Percentiles rank a stretch among this genome's conserved stretches.
Conservation (phyloP, 2,113 vertebrate genomes). For the Naja naja region DNA sequence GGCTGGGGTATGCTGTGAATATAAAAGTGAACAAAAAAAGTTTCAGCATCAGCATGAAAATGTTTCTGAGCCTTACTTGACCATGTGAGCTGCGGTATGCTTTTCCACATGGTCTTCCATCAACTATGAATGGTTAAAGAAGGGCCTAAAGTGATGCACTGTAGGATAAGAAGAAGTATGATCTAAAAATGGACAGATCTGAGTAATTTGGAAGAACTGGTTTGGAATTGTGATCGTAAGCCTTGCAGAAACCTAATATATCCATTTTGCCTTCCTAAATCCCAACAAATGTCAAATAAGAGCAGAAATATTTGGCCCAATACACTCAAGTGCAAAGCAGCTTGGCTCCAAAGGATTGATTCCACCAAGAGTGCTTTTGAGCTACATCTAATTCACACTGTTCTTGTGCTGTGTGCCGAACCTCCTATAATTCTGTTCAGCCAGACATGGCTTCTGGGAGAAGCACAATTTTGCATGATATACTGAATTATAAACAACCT, state of each 20-base stretch:
- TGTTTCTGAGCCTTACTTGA: neutral
- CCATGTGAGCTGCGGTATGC: no score
- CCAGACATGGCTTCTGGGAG: neutral
- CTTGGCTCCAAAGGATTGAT: neutral
- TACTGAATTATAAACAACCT: neutral
- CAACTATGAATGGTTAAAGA: neutral
- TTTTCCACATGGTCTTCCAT: neutral
- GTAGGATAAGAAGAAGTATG: neutral
- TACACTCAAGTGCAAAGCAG: neutral
- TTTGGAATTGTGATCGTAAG: neutral
- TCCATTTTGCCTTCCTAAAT: neutral
- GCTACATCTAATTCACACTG: neutral
- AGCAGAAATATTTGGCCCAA: neutral
- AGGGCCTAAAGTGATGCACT: neutral
- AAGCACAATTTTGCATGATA: neutral
- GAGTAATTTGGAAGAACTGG: neutral
- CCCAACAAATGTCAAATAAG: neutral
- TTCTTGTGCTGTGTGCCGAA: neutral
- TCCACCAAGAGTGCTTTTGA: neutral
- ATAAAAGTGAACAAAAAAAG: neutral
- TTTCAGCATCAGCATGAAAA: neutral
- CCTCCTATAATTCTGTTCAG: neutral
- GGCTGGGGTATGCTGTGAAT: constrained; percentile 39
- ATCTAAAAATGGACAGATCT: neutral
- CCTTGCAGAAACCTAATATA: neutral